phyloP scores from a whole-genome alignment of 2,797 vertebrate species.

The Xenops minutus region DNA sequence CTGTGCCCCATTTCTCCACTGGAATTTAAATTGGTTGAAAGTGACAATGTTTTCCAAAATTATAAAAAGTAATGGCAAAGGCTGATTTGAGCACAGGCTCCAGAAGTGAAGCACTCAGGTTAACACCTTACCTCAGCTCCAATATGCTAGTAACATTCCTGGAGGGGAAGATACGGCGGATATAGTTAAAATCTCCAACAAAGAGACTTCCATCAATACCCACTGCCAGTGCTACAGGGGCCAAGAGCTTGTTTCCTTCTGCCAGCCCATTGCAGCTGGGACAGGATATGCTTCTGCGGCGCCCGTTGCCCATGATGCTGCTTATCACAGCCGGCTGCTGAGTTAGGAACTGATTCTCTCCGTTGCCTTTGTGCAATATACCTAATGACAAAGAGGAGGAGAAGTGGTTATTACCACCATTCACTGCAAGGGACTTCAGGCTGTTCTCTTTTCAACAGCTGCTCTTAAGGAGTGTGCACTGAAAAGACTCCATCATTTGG shows the following conservation, averaged over 20 bases:
- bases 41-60: conserved; percentile 62
- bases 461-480: neutral
- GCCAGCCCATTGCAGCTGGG: conserved; percentile 98
- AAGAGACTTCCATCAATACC: conserved; percentile 96
- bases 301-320: conserved; percentile 97
- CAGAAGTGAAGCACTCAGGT: neutral
- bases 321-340: conserved; percentile 96
- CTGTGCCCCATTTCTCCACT: conserved; percentile 73
- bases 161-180: conserved; percentile 94
- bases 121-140: conserved; percentile 88
- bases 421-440: neutral
- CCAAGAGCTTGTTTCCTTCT: conserved; percentile 96
- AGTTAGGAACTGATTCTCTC: conserved; percentile 96
- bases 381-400: conserved; percentile 75
- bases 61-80: conserved; percentile 62
- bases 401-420: neutral
- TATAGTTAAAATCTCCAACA: conserved; percentile 97
- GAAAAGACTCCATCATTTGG: neutral
- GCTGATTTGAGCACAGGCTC: conserved; percentile 51
- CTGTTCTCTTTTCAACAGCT: neutral
- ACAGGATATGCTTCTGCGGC: conserved; percentile 95
- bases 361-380: conserved; percentile 97
- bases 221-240: conserved; percentile 93
- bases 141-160: conserved; percentile 96
- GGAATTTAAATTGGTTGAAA: conserved; percentile 53